Base-by-base conservation (phyloP, 2,113 vertebrate species). In the Syngnathus typhle region DNA sequence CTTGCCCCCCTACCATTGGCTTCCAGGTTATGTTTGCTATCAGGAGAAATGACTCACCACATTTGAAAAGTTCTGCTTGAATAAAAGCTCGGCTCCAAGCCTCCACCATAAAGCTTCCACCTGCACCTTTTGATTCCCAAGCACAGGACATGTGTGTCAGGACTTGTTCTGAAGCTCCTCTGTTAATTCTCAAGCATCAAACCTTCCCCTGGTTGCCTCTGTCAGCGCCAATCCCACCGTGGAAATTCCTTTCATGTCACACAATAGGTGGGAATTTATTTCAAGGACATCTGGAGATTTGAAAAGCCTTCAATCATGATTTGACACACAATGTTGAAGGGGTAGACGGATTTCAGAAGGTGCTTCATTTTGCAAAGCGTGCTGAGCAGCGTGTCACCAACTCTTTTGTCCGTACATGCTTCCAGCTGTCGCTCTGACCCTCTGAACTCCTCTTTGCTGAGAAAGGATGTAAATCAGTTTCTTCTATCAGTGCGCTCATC, bases 131-230 rank as follows among this genome's bases (percentile, higher is more conserved):
- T 67, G 68, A 74, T 65, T 60, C 77, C 86, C 70, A 71, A 76
- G 76, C 67, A 63, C 67, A 3, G 27, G 27, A 32, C 51, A 41
- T 59, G 16, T 86, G 69, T 87, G 81, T 86, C 78, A 69, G 68
- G 73, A 86, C 87, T 82, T 78, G 83, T 85, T 79, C 67, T 67
- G 68, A 80, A 75, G 70, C 74, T 38, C 61, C 78, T 65, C 73
- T 59, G 65, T 80, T 73, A 9, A 72, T 74, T 68, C 10, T 68
- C 36, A 69, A 23, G n/a, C 44, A 72, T 21, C 64, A 82, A 75
- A 60, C 62, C 66, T 74, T 47, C 75, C 59, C 51, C 64, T 27
- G 39, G 12, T 68, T 80, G 69, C 76, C 0, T 78, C 78, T 80
- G 68, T 86, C 77, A 84, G 64, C 79, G 77, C 84, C 69, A 80